Base-by-base conservation (phyloP, 2,888 invertebrate species). In the Subacronicta megacephala region DNA sequence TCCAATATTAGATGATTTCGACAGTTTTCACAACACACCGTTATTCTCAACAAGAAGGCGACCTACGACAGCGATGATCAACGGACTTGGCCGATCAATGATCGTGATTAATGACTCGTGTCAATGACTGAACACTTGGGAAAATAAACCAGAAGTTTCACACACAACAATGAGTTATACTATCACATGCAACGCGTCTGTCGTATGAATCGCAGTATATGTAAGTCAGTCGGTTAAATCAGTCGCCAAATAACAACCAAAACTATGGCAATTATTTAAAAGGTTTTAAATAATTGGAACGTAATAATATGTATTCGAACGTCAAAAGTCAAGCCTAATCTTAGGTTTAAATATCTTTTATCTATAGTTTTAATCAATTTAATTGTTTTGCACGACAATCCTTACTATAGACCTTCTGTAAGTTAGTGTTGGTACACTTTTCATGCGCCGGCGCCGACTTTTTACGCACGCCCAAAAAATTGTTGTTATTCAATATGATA, bases 31-130 rank as follows among this genome's bases (percentile, higher is more conserved):
- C 38, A 46, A 42, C 17, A 49, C 66, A 51, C 45, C 55, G 55
- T 52, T 55, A 61, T 41, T 13, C 17, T 40, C 10, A 7, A 45
- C 37, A 18, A 51, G 41, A 52, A 35, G 35, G 13, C 33, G 29
- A 35, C 20, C 36, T 33, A 53, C 33, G 47, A 64, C 47, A 59
- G n/a, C 31, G 59, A 64, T 55, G 49, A 59, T 55, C 69, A 65
- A 65, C 65, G 37, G 52, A 53, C 26, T 51, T 46, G 57, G 61
- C 55, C 64, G 72, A 77, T 78, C 76, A 74, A 65, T 72, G 72
- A 75, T 78, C 59, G 75, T 78, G 79, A 82, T 77, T 75, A 80
- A 84, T 81, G 78, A 73, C 45, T 82, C 73, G 74, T 66, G 72
- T 69, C 72, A 72, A 68, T 72, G 67, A 62, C 56, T 60, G 58